Percentiles rank a stretch among this genome's conserved stretches.
phyloP scores from a whole-genome alignment of 2,113 vertebrate genomes.

The Lagopus leucura region DNA sequence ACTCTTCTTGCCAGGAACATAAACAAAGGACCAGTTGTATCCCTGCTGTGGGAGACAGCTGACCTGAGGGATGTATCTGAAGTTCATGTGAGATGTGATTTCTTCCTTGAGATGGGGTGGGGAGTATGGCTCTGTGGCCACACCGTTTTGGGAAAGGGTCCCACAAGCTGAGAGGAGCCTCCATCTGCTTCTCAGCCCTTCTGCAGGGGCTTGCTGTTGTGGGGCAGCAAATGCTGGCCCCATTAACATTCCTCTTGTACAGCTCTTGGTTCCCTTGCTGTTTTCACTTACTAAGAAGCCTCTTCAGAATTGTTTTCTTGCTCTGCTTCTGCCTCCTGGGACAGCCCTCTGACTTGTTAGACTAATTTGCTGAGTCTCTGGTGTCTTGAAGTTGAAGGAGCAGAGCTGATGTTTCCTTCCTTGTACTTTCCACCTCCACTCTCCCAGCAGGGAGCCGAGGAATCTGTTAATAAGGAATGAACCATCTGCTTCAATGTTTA shows the following conservation, averaged over 20 bases:
- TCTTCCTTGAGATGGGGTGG: background rate
- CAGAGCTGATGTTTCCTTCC: background rate
- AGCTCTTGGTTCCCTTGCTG: background rate
- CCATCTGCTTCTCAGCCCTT: background rate
- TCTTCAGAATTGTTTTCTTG: background rate
- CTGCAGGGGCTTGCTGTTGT: background rate
- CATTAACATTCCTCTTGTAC: background rate
- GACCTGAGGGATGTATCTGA: background rate
- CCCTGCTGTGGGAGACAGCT: background rate
- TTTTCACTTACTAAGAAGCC: background rate
- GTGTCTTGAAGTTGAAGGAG: background rate
- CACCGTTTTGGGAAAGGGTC: background rate
- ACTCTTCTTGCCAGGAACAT: background rate
- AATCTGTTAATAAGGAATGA: background rate
- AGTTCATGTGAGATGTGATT: fast-evolving
- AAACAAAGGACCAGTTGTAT: background rate
- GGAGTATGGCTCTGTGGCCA: background rate
- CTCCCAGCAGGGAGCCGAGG: background rate
- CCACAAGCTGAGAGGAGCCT: background rate
- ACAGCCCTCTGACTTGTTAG: background rate
- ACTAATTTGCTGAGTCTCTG: background rate
- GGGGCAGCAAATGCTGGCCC: background rate
- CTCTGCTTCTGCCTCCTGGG: background rate
- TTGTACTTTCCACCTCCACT: background rate
- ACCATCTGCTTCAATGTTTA: background rate